Conservation (phyloP, 2,888 invertebrate species). For the Anthoptus insignis region DNA sequence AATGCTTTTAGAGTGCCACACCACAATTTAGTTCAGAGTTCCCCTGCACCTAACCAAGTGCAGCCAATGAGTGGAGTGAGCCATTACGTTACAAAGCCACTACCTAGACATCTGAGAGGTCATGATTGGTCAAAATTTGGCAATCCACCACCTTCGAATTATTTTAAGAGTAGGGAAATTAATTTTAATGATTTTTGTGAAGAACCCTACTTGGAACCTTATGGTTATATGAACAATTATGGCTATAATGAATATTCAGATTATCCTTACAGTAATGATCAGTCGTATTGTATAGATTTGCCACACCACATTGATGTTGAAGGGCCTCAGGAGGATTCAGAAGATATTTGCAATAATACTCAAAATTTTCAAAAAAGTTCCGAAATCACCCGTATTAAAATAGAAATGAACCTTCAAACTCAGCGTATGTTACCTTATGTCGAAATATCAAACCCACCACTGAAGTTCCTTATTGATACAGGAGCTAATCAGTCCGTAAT, state of each 20-base stretch:
- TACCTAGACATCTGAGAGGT: slow-evolving; percentile 1
- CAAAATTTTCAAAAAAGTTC: slow-evolving; percentile 1
- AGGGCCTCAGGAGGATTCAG: background rate
- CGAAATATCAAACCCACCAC: slow-evolving; percentile 4
- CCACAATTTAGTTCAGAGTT: background rate
- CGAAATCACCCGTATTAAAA: slow-evolving; percentile 1
- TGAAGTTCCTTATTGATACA: slow-evolving; percentile 16
- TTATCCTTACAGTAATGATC: background rate
- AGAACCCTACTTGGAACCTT: background rate
- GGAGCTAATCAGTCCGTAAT: slow-evolving; percentile 8
- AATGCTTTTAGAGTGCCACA: background rate
- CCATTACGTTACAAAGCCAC: background rate
- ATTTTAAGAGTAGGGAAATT: slow-evolving; percentile 17
- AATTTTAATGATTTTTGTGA: slow-evolving; percentile 12
- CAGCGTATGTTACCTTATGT: slow-evolving; percentile 12
- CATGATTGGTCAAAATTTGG: slow-evolving; percentile 13
- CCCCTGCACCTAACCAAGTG: background rate
- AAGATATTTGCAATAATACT: background rate
- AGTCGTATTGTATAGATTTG: background rate
- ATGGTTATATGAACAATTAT: background rate
- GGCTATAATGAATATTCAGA: background rate
- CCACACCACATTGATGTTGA: background rate
- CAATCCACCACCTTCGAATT: slow-evolving; percentile 10
- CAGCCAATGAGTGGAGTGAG: slow-evolving; percentile 18
- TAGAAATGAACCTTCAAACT: slow-evolving; percentile 19